phyloP scores from a whole-genome alignment of 1,140 invertebrate species.

The Nomia melanderi region DNA sequence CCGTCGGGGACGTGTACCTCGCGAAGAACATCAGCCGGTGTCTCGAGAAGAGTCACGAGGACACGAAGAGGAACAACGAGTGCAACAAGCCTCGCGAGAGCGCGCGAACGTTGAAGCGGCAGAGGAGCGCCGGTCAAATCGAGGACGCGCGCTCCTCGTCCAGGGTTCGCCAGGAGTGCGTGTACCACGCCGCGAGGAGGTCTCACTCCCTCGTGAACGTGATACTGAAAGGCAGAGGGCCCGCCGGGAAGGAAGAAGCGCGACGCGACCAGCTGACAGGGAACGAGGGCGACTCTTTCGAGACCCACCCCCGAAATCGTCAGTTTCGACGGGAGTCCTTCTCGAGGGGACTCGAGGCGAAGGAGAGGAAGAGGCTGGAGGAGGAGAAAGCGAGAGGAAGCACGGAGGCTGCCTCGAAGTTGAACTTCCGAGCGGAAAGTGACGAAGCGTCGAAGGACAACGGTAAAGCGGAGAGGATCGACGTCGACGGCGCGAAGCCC shows the following conservation, averaged over 20 bases:
- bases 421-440: not conserved
- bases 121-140: constrained; percentile 18
- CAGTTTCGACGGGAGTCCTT: not conserved
- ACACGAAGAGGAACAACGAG: too few relatives aligned
- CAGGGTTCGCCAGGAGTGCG: too few relatives aligned
- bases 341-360: not conserved
- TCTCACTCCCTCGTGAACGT: constrained; percentile 11
- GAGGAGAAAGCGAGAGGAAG: not conserved
- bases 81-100: too few relatives aligned
- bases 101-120: not conserved
- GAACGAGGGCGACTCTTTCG: not conserved
- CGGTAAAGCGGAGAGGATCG: not conserved
- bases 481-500: constrained; percentile 49
- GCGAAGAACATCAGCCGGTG: constrained; percentile 58
- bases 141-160: not conserved
- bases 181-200: not conserved
- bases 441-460: constrained; percentile 1
- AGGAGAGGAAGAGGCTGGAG: not conserved
- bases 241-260: too few relatives aligned
- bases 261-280: not conserved
- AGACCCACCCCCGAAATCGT: not conserved
- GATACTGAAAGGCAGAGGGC: not conserved
- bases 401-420: not conserved
- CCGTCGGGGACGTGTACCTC: constrained; percentile 60
- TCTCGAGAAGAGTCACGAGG: constrained; percentile 69